Percentiles rank a stretch among this genome's conserved stretches.
Evolutionary conservation across 2,113 vertebrate genomes (phyloP).

Genomic region (Poicephalus meyeri): DNA sequence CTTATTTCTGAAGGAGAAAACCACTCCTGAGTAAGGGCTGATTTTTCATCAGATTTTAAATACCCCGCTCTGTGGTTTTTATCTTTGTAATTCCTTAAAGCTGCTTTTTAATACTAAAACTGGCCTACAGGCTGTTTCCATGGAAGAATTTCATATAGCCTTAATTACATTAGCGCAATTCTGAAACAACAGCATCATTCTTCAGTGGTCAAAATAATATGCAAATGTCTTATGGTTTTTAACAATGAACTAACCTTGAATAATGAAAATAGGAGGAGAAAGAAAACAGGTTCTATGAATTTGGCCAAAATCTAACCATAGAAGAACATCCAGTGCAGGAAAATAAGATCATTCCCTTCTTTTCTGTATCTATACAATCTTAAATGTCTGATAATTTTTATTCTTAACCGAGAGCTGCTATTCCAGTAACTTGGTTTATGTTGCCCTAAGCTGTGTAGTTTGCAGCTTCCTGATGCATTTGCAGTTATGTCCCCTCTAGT

Average conservation of each 20-base stretch:
- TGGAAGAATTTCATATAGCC: neutral
- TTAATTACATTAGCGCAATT: conserved; percentile 26
- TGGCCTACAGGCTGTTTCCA: neutral
- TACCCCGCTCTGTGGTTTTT: neutral
- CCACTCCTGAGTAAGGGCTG: conserved; percentile 44
- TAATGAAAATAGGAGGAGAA: neutral
- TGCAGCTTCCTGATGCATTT: neutral
- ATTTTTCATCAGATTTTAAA: conserved; percentile 5
- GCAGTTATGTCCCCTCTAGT: neutral
- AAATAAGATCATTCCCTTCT: neutral
- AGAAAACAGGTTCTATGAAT: neutral
- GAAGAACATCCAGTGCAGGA: neutral
- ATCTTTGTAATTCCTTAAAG: neutral
- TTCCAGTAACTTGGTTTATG: neutral
- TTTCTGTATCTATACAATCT: neutral
- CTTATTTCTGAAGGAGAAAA: neutral
- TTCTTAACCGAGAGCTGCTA: neutral
- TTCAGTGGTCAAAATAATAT: neutral
- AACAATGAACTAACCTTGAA: neutral
- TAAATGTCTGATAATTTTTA: neutral
- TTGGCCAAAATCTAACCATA: neutral
- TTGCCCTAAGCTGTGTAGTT: neutral
- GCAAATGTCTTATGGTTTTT: neutral
- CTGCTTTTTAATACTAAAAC: neutral
- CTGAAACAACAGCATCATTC: neutral